Evolutionary conservation across 2,797 vertebrate species (phyloP).

Genomic region (Sardinella longiceps): DNA sequence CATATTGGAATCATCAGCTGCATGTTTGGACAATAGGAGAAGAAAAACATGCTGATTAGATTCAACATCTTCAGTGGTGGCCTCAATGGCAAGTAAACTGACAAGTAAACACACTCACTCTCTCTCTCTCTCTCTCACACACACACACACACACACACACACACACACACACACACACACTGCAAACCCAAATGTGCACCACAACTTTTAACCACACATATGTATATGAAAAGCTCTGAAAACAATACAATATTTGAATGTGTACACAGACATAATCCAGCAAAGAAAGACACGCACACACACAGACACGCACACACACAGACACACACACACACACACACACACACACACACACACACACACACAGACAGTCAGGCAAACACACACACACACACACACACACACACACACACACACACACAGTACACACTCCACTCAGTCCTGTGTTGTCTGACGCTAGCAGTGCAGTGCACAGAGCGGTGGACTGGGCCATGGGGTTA

Average conservation of each 20-base stretch:
- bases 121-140: too few species aligned
- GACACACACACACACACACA: slow-evolving; percentile 15
- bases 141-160: background rate
- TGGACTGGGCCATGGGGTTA: background rate
- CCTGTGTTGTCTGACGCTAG: background rate
- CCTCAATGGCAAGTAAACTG: background rate
- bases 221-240: background rate
- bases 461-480: background rate
- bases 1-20: background rate
- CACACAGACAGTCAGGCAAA: slow-evolving; percentile 22
- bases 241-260: background rate
- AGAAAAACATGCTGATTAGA: background rate
- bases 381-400: slow-evolving; percentile 18
- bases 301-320: background rate
- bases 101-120: background rate
- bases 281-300: slow-evolving; percentile 7
- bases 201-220: background rate
- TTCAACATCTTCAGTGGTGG: background rate
- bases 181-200: too few species aligned
- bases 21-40: background rate
- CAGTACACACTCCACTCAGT: too few species aligned
- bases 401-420: background rate
- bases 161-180: slow-evolving; percentile 5
- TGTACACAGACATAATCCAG: background rate
- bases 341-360: slow-evolving; percentile 15